Evolutionary conservation across 2,888 invertebrate genomes (phyloP), one percentile per base, ranked within the genome.

Genomic region (Limnephilus lunatus): DNA sequence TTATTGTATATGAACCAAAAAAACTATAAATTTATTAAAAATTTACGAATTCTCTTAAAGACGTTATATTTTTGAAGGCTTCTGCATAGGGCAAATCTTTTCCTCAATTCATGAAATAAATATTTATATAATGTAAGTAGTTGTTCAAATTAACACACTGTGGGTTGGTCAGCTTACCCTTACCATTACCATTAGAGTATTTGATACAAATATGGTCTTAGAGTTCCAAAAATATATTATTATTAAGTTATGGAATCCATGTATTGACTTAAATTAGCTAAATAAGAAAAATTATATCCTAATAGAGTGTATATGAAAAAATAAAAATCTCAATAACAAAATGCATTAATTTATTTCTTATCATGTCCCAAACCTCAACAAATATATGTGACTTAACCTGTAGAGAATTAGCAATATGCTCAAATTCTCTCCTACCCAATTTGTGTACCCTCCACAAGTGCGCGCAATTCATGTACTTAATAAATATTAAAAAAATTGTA

Each of bases 301-400:
- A 89, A 87, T 92, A 92, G 91, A 92, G 91, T 92, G 92, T 92
- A 92, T 90, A 92, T 92, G 90, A 92, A 91, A 86, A 90, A 91
- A 91, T 86, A 86, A 92, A 92, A 83, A 83, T 83, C 53, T 90
- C 90, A 81, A 90, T 90, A 90, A 90, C 90, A 88, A 68, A 15
- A 32, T 68, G n/a, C 68, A 25, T 68, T 68, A 1, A 68, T 68
- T 68, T 68, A 68, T 68, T 68, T 68, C 25, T 68, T 19, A 19
- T 53, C 19, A 53, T 53, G 5, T 53, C 25, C 19, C 19, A 53
- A 53, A 53, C 19, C 19, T 53, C 19, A 39, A 39, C 35, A 5
- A 39, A 39, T 39, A 39, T 39, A 39, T 39, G 7, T 39, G 39
- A 3, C 39, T 1, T 39, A 7, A 39, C 39, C 39, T 39, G 7